phyloP scores from a whole-genome alignment of 2,888 invertebrate species.

The Philereme transversata region DNA sequence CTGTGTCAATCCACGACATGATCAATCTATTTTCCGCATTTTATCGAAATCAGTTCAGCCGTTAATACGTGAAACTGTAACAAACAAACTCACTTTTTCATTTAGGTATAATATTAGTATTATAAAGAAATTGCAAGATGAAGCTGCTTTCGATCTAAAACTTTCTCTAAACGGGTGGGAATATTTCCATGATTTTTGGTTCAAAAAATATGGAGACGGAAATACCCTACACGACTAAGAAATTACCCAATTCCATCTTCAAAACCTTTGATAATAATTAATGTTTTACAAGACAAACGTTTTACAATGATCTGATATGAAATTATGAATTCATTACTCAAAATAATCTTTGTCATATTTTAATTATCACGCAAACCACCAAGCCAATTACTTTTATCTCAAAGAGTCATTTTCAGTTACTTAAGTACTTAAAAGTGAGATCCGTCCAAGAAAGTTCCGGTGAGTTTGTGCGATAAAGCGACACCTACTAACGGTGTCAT shows the following conservation, averaged over 20 bases:
- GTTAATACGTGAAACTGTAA: too few relatives aligned
- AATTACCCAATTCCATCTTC: background rate
- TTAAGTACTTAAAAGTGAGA: conserved; percentile 12
- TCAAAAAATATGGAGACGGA: too few relatives aligned
- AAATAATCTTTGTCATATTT: conserved; percentile 6
- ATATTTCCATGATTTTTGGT: too few relatives aligned
- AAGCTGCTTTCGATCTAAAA: too few relatives aligned
- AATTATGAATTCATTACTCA: conserved; percentile 1
- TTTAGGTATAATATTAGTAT: too few relatives aligned
- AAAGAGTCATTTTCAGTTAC: conserved; percentile 16
- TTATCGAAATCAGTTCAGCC: too few relatives aligned
- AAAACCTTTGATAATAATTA: background rate
- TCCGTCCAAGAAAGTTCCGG: conserved; percentile 10
- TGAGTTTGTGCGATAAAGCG: conserved; percentile 17
- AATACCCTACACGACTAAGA: background rate
- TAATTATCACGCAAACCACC: background rate
- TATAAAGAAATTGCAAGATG: too few relatives aligned
- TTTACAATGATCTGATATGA: background rate
- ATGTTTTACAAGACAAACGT: background rate
- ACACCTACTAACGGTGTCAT: conserved; percentile 20
- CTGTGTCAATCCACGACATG: too few relatives aligned
- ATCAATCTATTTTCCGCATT: too few relatives aligned
- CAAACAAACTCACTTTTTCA: too few relatives aligned
- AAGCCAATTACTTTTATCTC: conserved; percentile 14
- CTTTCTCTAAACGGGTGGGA: too few relatives aligned